Percentiles rank a stretch among this genome's conserved stretches.
These are phyloP conservation scores for Oreochromis aureus DNA, from an alignment of 2,113 vertebrate genomes.

Conservation along the genomic window DNA sequence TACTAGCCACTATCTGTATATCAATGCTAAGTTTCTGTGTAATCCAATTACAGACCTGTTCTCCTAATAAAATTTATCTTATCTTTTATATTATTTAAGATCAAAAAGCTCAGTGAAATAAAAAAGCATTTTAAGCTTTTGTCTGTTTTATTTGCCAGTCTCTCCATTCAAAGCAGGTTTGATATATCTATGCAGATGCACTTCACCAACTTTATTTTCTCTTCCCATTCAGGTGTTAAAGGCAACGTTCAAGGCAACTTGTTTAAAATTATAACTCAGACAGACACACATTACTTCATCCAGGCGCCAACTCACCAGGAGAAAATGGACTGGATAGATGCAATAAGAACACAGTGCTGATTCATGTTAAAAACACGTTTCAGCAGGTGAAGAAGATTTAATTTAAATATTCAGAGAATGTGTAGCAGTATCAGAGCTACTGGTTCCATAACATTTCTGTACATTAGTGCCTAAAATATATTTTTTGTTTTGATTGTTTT, in stretches of 20 bases:
- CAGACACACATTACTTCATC: constrained; percentile 86
- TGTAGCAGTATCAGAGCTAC: not conserved
- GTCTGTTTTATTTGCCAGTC: not conserved
- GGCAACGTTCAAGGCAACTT: constrained; percentile 94
- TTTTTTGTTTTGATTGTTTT: not conserved
- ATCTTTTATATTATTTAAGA: not conserved
- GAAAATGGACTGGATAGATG: constrained; percentile 87
- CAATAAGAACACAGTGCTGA: constrained; percentile 74
- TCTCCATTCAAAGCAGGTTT: not conserved
- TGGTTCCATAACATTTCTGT: not conserved
- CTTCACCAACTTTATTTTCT: not conserved
- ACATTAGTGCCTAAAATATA: not conserved
- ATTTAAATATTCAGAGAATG: constrained; percentile 40
- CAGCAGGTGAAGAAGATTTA: not conserved
- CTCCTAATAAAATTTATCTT: not conserved
- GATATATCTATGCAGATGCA: not conserved
- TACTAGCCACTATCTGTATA: not conserved
- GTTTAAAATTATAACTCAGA: constrained; percentile 94
- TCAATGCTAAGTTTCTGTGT: not conserved
- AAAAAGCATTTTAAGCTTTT: not conserved
- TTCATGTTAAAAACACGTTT: not conserved
- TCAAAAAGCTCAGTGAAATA: not conserved
- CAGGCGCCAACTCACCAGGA: constrained; percentile 87
- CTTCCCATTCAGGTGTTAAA: constrained; percentile 80
- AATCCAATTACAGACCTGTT: not conserved